Conservation (phyloP, 2,888 invertebrate genomes). For the Drosophila colorata region DNA sequence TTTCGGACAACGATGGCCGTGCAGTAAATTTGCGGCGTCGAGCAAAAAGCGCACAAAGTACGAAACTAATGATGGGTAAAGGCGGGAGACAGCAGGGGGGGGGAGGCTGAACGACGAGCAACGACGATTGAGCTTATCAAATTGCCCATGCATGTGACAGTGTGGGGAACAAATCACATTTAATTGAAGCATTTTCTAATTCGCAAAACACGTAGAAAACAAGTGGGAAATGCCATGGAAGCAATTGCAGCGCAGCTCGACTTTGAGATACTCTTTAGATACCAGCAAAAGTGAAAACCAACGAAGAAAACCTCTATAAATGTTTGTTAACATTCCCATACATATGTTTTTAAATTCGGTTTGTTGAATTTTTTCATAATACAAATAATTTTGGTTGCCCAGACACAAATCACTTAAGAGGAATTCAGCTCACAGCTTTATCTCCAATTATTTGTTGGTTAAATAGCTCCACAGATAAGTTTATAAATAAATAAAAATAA, state of each 20-base stretch:
- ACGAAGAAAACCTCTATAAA: too few relatives aligned
- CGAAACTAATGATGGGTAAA: slow-evolving; percentile 74
- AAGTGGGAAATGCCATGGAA: background rate
- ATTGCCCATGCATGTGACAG: slow-evolving; percentile 60
- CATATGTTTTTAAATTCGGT: too few relatives aligned
- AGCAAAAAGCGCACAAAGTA: slow-evolving; percentile 72
- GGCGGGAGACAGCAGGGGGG: slow-evolving; percentile 20
- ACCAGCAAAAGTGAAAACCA: background rate
- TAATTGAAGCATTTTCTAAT: slow-evolving; percentile 66
- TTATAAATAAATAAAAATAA: too few relatives aligned
- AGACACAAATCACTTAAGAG: background rate
- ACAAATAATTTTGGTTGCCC: too few relatives aligned
- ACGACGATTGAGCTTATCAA: slow-evolving; percentile 65
- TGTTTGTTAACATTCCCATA: too few relatives aligned
- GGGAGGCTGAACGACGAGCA: background rate
- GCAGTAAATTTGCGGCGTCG: slow-evolving; percentile 69
- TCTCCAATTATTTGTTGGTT: too few relatives aligned
- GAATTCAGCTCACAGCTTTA: too few relatives aligned
- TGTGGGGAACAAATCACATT: slow-evolving; percentile 70
- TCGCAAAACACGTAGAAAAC: slow-evolving; percentile 42
- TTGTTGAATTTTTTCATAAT: too few relatives aligned
- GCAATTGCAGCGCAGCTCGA: background rate
- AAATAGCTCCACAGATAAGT: too few relatives aligned
- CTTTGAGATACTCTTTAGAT: slow-evolving; percentile 7
- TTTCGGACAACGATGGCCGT: slow-evolving; percentile 34